These are phyloP conservation scores for Herpetotheres cachinnans DNA, from an alignment of 2,113 vertebrate species.

Conservation along the genomic window DNA sequence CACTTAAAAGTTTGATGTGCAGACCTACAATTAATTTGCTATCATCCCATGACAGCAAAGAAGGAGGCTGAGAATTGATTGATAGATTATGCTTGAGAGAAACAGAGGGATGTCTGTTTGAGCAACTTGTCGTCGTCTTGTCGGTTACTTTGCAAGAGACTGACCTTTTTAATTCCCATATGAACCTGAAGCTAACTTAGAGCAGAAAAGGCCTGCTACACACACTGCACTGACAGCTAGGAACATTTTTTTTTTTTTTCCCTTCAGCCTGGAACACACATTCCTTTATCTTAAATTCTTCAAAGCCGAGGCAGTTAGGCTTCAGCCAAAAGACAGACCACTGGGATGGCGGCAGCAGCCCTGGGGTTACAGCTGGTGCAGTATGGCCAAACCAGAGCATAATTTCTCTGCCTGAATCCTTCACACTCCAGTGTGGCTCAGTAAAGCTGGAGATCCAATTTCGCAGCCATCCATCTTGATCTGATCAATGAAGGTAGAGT, in stretches of 20 bases:
- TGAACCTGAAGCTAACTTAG: not conserved
- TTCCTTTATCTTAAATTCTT: constrained; percentile 5
- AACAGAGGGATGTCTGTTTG: not conserved
- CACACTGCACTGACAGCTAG: not conserved
- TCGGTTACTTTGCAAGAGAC: not conserved
- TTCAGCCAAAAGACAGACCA: not conserved
- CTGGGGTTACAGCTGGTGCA: not conserved
- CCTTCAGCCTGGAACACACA: not conserved
- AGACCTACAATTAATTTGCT: constrained; percentile 37
- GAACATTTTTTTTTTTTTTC: not conserved
- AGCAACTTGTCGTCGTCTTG: not conserved
- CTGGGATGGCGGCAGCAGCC: not conserved
- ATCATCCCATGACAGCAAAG: not conserved
- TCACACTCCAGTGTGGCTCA: not conserved
- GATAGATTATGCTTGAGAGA: not conserved
- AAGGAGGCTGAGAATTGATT: not conserved
- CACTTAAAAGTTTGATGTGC: not conserved
- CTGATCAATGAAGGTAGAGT: not conserved
- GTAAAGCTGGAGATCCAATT: not conserved
- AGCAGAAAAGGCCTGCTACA: not conserved
- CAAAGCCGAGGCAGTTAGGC: not conserved
- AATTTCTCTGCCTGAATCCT: not conserved
- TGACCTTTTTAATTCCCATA: constrained; percentile 45
- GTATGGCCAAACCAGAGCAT: not conserved
- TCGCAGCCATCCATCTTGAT: constrained; percentile 1